phyloP scores from a whole-genome alignment of 2,113 vertebrate species.

The Ctenodactylus gundi region DNA sequence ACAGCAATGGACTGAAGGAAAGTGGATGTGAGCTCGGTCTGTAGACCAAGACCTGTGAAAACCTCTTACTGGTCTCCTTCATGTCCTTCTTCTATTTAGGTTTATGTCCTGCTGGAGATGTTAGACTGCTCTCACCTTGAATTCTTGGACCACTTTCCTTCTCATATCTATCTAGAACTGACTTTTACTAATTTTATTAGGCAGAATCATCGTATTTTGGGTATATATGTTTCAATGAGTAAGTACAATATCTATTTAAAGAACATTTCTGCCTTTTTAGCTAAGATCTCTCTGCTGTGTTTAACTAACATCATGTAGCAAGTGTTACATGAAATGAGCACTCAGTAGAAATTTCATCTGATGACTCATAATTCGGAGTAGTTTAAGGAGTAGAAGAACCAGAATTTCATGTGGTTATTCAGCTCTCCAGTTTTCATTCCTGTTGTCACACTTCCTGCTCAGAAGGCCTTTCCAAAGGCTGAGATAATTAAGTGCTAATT shows the following conservation, averaged over 20 bases:
- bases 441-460: neutral
- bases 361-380: neutral
- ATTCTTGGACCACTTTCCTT: neutral
- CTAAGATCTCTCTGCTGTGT: neutral
- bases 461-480: neutral
- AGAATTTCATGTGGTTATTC: neutral
- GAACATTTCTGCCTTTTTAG: neutral
- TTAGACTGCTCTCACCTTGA: neutral
- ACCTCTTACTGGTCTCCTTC: neutral
- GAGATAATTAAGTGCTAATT: neutral
- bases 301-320: neutral
- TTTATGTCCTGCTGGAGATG: neutral
- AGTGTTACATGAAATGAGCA: neutral
- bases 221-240: neutral
- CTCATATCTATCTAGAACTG: neutral
- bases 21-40: neutral
- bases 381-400: neutral
- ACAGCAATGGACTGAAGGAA: neutral
- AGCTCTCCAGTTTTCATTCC: neutral
- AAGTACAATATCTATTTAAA: neutral
- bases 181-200: neutral
- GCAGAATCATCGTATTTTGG: neutral
- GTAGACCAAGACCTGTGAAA: too few relatives aligned
- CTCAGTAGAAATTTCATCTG: neutral
- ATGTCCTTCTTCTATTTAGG: neutral